These are phyloP conservation scores for Volucella bombylans DNA, from an alignment of 2,888 invertebrate genomes.

Conservation along the genomic window DNA sequence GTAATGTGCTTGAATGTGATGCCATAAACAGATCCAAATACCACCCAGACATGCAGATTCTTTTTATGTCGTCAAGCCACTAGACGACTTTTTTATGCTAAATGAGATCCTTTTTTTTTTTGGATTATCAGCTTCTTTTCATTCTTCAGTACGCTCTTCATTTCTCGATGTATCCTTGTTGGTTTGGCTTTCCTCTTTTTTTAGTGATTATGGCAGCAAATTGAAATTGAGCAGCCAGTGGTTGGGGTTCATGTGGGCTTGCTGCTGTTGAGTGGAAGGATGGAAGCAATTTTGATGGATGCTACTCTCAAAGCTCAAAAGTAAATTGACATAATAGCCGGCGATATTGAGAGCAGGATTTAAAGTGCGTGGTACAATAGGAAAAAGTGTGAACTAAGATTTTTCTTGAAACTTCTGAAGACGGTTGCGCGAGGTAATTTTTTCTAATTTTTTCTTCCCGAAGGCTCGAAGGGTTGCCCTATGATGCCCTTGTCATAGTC, in stretches of 20 bases:
- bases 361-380: no score
- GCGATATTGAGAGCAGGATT: no score
- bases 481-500: no score
- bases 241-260: conserved; percentile 1
- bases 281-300: no score
- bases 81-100: conserved; percentile 60
- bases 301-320: no score
- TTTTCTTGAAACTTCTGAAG: no score
- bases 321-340: no score
- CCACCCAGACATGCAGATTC: conserved; percentile 36
- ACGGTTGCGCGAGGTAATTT: no score
- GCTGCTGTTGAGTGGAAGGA: no score
- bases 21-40: conserved; percentile 42
- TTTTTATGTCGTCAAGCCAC: conserved; percentile 48
- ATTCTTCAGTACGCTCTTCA: background rate
- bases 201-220: conserved; percentile 10
- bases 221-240: conserved; percentile 37
- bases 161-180: background rate
- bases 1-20: conserved; percentile 42
- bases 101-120: conserved; percentile 56
- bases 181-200: background rate
- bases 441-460: no score
- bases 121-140: conserved; percentile 24
- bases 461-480: no score
- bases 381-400: no score